These are phyloP conservation scores for Stigmatopora argus DNA, from an alignment of 2,113 vertebrate species.

Conservation along the genomic window DNA sequence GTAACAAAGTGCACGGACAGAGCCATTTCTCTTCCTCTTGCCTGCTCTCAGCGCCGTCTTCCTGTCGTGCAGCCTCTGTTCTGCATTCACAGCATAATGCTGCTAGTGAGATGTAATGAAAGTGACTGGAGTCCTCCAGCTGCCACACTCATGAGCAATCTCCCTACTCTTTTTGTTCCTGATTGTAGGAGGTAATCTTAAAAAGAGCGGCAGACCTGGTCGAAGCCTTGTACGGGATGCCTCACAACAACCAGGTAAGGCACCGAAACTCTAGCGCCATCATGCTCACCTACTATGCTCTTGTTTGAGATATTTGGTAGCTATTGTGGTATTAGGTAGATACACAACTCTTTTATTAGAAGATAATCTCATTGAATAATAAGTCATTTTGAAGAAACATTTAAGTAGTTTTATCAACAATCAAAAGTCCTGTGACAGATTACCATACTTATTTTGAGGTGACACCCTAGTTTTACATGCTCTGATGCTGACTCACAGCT, in stretches of 20 bases:
- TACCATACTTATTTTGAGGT: no score
- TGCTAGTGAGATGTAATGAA: conserved; percentile 63
- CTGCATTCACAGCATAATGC: conserved; percentile 67
- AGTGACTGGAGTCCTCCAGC: conserved; percentile 63
- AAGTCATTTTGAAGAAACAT: neutral
- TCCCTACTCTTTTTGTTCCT: conserved; percentile 35
- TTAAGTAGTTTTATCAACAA: neutral
- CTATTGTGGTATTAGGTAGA: neutral
- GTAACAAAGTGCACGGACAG: conserved; percentile 63
- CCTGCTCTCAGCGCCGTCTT: conserved; percentile 37
- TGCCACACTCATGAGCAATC: conserved; percentile 53
- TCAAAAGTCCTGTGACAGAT: no score
- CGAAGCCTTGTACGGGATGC: conserved; percentile 70
- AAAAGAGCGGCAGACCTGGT: conserved; percentile 69
- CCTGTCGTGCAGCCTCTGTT: conserved; percentile 45
- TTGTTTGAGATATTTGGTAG: neutral
- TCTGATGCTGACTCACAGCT: neutral
- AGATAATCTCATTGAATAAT: neutral
- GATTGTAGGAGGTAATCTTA: conserved; percentile 68
- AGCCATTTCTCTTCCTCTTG: conserved; percentile 64
- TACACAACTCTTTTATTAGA: neutral
- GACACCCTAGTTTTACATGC: no score
- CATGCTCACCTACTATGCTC: neutral
- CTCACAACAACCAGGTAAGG: conserved; percentile 68
- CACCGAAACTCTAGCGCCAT: neutral